These are phyloP conservation scores for Mylabris sibirica DNA, from an alignment of 2,888 invertebrate species.

Conservation along the genomic window DNA sequence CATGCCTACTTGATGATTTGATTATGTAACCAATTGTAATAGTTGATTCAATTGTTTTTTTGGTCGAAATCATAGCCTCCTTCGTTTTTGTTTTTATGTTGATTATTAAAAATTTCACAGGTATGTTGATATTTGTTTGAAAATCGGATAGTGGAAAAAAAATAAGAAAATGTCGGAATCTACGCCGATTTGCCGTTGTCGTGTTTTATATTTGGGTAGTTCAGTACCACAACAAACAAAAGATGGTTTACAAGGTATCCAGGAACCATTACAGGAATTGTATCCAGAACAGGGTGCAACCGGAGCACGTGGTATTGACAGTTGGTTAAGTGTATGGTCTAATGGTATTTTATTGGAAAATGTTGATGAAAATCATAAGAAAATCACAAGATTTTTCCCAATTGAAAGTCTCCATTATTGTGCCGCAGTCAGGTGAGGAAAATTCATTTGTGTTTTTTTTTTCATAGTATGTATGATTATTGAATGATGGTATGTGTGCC, in stretches of 20 bases:
- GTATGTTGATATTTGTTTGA: background rate
- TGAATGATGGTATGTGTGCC: background rate
- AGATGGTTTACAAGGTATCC: slow-evolving; percentile 96
- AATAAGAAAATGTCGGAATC: slow-evolving; percentile 70
- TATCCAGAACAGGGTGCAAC: slow-evolving; percentile 95
- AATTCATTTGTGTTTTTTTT: too few species aligned
- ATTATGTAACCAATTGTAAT: background rate
- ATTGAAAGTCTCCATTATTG: slow-evolving; percentile 96
- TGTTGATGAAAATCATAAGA: slow-evolving; percentile 93
- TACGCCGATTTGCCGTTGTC: slow-evolving; percentile 95
- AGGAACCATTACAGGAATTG: slow-evolving; percentile 93
- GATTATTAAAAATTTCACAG: slow-evolving; percentile 4
- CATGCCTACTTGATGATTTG: background rate
- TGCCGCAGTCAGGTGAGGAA: slow-evolving; percentile 91
- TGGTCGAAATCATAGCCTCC: background rate
- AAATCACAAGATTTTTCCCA: slow-evolving; percentile 94
- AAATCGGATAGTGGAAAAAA: background rate
- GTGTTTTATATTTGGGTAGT: slow-evolving; percentile 95
- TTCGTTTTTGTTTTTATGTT: background rate
- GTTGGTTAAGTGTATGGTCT: slow-evolving; percentile 97
- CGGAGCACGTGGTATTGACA: slow-evolving; percentile 89
- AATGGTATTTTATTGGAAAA: slow-evolving; percentile 95
- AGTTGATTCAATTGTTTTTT: too few species aligned
- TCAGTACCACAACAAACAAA: slow-evolving; percentile 97
- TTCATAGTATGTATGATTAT: too few species aligned